Percentiles rank a stretch among this genome's conserved stretches.
Conservation (phyloP, 92 coral and sea anemone genomes). For the Umimayanthus chanpuru region DNA sequence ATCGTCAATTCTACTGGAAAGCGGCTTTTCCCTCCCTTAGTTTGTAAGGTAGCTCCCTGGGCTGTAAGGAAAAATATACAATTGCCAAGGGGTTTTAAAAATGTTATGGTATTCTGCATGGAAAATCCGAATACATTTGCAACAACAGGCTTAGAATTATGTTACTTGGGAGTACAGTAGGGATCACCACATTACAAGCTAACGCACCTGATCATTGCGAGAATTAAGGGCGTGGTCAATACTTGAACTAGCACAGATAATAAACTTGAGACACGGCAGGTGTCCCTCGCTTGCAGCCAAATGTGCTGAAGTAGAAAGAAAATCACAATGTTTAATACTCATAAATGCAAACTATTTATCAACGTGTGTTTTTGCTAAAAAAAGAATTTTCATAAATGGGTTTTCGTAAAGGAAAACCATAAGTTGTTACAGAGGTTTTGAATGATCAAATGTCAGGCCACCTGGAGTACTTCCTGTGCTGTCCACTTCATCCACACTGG, state of each 20-base stretch:
- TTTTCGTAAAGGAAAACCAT: no score
- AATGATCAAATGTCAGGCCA: neutral
- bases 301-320: slow-evolving; percentile 64
- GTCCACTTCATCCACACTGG: slow-evolving; percentile 95
- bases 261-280: slow-evolving; percentile 93
- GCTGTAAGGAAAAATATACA: no score
- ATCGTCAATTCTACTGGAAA: no score
- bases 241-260: slow-evolving; percentile 91
- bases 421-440: no score
- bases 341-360: no score
- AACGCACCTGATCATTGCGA: slow-evolving; percentile 91
- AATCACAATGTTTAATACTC: neutral
- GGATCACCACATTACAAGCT: no score
- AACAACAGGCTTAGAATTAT: neutral
- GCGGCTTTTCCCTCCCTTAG: no score
- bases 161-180: neutral
- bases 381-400: no score
- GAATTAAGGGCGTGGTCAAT: slow-evolving; percentile 96
- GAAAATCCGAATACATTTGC: neutral
- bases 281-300: slow-evolving; percentile 97
- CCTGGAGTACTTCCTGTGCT: slow-evolving; percentile 95
- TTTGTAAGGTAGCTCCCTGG: no score
- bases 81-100: no score
- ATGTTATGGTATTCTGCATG: no score
- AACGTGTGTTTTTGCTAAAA: no score